These are phyloP conservation scores for Coboldia fuscipes DNA, from an alignment of 1,140 invertebrate species.

Conservation along the genomic window DNA sequence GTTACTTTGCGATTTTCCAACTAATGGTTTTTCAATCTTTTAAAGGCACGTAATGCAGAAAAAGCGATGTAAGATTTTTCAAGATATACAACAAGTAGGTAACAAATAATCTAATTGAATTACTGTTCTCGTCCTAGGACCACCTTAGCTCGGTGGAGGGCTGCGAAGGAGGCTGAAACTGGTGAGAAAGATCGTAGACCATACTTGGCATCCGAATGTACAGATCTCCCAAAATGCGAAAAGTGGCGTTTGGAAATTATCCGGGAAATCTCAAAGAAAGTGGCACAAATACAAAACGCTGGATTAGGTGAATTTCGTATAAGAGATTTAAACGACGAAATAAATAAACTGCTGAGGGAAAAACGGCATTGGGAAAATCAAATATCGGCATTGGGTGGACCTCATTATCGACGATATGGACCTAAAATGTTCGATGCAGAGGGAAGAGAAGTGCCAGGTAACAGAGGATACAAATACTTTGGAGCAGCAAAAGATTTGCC, in stretches of 20 bases:
- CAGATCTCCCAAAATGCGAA: constrained; percentile 71
- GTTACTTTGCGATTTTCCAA: too few relatives aligned
- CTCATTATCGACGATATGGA: constrained; percentile 80
- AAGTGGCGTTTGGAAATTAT: constrained; percentile 94
- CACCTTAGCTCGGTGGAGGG: constrained; percentile 83
- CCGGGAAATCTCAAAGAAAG: constrained; percentile 92
- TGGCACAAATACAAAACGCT: constrained; percentile 98
- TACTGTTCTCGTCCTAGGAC: too few relatives aligned
- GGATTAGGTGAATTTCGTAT: constrained; percentile 96
- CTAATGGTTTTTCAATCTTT: too few relatives aligned
- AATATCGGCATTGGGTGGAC: constrained; percentile 86
- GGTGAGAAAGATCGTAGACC: constrained; percentile 67
- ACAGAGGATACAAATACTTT: constrained; percentile 98
- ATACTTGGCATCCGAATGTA: constrained; percentile 83
- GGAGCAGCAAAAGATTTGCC: constrained; percentile 97
- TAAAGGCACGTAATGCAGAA: too few relatives aligned
- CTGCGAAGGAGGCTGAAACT: constrained; percentile 72
- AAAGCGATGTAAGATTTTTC: too few relatives aligned
- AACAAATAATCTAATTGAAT: too few relatives aligned
- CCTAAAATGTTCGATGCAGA: constrained; percentile 91
- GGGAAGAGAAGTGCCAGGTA: constrained; percentile 92
- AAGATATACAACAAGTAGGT: too few relatives aligned
- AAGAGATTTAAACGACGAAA: constrained; percentile 96
- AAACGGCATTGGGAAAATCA: constrained; percentile 94
- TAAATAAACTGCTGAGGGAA: constrained; percentile 91